Evolutionary conservation across 2,797 vertebrate species (phyloP), one percentile per base, ranked within the genome.

Genomic region (Malurus splendens): DNA sequence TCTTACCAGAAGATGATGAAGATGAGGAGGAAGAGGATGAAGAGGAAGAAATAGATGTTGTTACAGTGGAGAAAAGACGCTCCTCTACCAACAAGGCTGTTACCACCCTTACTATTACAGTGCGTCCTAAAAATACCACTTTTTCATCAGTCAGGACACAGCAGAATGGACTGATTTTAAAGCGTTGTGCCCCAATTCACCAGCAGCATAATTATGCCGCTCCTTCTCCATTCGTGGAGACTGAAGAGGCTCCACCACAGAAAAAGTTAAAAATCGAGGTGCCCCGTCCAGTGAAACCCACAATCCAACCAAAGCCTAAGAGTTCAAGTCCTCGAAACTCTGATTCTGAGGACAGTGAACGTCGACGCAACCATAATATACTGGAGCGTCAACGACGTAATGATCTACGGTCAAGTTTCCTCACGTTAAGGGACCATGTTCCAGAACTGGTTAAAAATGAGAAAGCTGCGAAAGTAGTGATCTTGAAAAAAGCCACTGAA

Each of bases 141-240:
- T 51, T 85, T 67, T 96, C 96, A 91, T 93, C 96, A 20, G 97
- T 89, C 94, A 97, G 96, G 73, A 95, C 93, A 54, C 64, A 96
- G 72, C 89, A 98, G 4, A 98, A 98, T 27, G 98, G 99, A 97
- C 97, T 99, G 77, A 98, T 98, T 90, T 95, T 99, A 50, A 99
- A 99, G 80, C 97, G 99, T 61, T 95, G 97, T 0, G 98, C 98
- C 42, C 98, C 99, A 8, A 98, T 99, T 91, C 99, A 99, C 95
- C 99, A 99, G 97, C 99, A 99, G 68, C 99, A 99, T 96, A 99
- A 99, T 97, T 99, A 99, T 9, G 99, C 99, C 0, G 99, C 99
- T 5, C 99, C 99, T 5, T 99, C 99, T 0, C 99, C 99, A 3
- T 99, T 98, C 10, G 96, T 98, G n/a, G 98, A 98, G 70, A 96